phyloP scores from a whole-genome alignment of 1,140 invertebrate genomes.

The Choristoneura fumiferana region DNA sequence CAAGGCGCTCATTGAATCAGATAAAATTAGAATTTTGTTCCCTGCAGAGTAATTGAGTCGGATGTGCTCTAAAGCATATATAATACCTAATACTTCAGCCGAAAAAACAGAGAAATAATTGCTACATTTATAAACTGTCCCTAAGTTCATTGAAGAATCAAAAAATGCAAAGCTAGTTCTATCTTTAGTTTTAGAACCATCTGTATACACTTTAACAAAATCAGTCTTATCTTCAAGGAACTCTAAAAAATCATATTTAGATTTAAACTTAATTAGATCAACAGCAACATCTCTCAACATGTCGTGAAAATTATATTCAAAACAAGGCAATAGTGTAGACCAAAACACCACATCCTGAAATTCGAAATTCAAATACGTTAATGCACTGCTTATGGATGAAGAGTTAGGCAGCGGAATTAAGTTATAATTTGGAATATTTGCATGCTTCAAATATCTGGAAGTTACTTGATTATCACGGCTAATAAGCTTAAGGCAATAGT shows the following conservation, averaged over 20 bases:
- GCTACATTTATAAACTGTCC: conserved; percentile 5
- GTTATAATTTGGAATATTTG: conserved; percentile 3
- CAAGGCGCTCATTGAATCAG: conserved; percentile 20
- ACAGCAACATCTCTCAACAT: background rate
- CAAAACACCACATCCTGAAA: conserved; percentile 1
- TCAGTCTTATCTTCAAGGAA: conserved; percentile 3
- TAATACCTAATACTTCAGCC: conserved; percentile 11
- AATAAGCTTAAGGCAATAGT: background rate
- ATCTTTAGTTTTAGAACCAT: conserved; percentile 10
- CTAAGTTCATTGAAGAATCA: background rate
- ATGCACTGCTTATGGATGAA: background rate
- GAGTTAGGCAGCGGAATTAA: background rate
- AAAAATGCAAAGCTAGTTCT: background rate
- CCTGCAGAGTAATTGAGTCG: background rate
- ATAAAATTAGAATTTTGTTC: conserved; percentile 15
- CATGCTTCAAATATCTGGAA: background rate
- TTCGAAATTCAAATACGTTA: conserved; percentile 13
- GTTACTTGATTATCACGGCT: conserved; percentile 3
- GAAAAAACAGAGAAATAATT: conserved; percentile 16
- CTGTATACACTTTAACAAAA: conserved; percentile 18
- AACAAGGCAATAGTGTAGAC: conserved; percentile 4
- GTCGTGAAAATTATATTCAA: background rate
- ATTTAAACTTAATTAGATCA: background rate
- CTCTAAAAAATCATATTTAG: conserved; percentile 17
- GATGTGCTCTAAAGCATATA: conserved; percentile 13